phyloP scores from a whole-genome alignment of 2,797 vertebrate genomes.

The Alectoris magna region DNA sequence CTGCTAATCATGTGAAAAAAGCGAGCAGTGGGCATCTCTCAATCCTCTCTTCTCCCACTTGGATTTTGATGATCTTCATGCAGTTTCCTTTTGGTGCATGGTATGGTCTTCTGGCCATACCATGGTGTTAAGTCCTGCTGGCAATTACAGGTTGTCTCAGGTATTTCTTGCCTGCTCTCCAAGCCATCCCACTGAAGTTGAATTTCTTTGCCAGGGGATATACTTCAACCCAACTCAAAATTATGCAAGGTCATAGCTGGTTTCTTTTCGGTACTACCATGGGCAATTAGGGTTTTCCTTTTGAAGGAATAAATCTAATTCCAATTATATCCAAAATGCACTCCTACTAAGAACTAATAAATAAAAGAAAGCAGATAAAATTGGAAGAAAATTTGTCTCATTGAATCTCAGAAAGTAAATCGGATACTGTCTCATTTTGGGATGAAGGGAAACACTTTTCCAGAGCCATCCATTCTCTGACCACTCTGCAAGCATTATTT shows the following conservation, averaged over 20 bases:
- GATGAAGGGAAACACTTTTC: background rate
- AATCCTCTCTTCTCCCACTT: background rate
- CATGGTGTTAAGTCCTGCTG: background rate
- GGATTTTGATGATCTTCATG: background rate
- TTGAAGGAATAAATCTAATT: background rate
- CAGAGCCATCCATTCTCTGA: background rate
- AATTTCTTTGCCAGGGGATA: background rate
- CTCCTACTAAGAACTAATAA: background rate
- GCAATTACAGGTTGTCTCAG: background rate
- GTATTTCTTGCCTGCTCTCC: background rate
- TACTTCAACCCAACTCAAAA: background rate
- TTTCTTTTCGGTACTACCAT: background rate
- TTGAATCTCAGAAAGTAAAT: background rate
- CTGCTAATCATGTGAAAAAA: background rate
- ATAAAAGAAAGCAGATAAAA: background rate
- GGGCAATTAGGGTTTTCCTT: background rate
- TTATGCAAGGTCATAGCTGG: background rate
- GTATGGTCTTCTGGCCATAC: background rate
- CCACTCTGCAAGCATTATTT: background rate
- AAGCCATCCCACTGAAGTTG: background rate
- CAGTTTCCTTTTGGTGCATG: background rate
- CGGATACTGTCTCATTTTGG: background rate
- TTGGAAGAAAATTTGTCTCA: background rate
- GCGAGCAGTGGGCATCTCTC: background rate
- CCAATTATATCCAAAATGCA: background rate